Evolutionary conservation across 2,888 invertebrate genomes (phyloP), one percentile per base, ranked within the genome.

Genomic region (Nipponacmea schrenckii): DNA sequence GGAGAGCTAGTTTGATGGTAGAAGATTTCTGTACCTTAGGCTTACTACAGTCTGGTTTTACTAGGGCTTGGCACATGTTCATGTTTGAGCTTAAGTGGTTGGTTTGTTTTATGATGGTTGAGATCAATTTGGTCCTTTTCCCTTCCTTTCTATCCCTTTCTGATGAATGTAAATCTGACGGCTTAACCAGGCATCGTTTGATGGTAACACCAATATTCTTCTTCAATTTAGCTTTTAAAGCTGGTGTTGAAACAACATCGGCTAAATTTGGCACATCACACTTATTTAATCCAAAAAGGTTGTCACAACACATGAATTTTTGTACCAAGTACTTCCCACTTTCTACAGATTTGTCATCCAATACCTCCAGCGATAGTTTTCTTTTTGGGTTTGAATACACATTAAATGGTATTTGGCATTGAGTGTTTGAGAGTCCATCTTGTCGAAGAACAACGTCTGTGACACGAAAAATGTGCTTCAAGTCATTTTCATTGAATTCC

Each of bases 51-150:
- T 74, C 74, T 24, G 70, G 72, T n/a, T 74, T 72, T 0, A 74
- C 72, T n/a, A 76, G 20, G 2, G 74, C 69, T 62, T 76, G 76
- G 48, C 74, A 76, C 1, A 70, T 68, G 64, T 76, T 76, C 74
- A 74, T 74, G 24, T 68, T 62, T 2, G 74, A 72, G 17, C 56
- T 66, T 44, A 74, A 31, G 17, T 70, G 48, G 39, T 74, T 69
- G 14, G 66, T 62, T n/a, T 62, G 20, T n/a, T 70, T 70, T 31
- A 46, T n/a, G 39, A 69, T 15, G 44, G 50, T 39, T 62, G 50
- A 46, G 14, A 73, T 69, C 15, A 44, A 12, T 46, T 64, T 66
- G 5, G 63, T 64, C 39, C 73, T 48, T 24, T 70, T 72, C 3
- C 48, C 64, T 65, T 76, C 72, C 39, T 69, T 67, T 50, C 8